Evolutionary conservation across 2,797 vertebrate species (phyloP).

Genomic region (Acanthurus lineatus): DNA sequence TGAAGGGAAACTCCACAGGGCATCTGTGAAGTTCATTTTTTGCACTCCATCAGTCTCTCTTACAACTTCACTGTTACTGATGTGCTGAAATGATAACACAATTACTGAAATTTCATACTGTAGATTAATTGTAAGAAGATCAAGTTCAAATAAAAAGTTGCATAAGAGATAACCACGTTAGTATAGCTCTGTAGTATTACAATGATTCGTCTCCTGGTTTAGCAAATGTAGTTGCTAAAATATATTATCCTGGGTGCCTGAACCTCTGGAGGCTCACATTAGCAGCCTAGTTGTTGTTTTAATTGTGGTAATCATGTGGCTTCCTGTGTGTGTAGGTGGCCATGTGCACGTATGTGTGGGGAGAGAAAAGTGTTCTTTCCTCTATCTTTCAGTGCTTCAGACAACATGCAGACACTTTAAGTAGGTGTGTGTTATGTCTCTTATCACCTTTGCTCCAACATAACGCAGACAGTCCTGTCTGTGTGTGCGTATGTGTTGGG

Average conservation of each 20-base stretch:
- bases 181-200: background rate
- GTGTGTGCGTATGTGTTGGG: conserved; percentile 26
- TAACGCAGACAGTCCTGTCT: conserved; percentile 33
- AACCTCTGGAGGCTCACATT: conserved; percentile 25
- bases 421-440: conserved; percentile 66
- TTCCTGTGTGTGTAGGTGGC: conserved; percentile 52
- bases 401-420: conserved; percentile 49
- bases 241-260: background rate
- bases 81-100: too few relatives aligned
- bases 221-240: background rate
- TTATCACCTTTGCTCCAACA: conserved; percentile 62
- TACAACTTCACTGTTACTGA: too few relatives aligned
- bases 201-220: background rate
- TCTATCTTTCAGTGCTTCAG: conserved; percentile 16
- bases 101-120: background rate
- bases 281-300: conserved; percentile 38
- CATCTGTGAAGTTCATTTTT: background rate
- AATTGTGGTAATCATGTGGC: conserved; percentile 52
- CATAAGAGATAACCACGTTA: background rate
- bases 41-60: background rate
- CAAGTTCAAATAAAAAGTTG: background rate
- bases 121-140: background rate
- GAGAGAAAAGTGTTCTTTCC: background rate
- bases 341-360: conserved; percentile 7
- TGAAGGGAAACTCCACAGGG: background rate